A percentile compares a stretch with the other conserved stretches of the same genome.
Conservation (phyloP, 2,888 invertebrate species). For the Zaprionus obscuricornis region DNA sequence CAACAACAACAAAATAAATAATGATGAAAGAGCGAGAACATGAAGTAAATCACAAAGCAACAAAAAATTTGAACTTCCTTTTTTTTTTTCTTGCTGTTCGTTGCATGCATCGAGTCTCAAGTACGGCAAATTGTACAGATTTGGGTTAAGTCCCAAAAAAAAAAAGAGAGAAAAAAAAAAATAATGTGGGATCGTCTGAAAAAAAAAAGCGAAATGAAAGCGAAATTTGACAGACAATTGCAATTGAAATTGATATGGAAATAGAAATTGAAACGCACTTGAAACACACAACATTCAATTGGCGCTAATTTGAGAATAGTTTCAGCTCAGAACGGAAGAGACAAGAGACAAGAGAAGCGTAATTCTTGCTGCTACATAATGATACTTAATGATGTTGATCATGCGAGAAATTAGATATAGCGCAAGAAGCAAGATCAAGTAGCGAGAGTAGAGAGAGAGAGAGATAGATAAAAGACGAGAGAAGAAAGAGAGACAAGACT, state of each 20-base stretch:
- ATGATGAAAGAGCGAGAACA: conserved; percentile 11
- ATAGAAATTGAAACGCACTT: conserved; percentile 70
- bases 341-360: too few species aligned
- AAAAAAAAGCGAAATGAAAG: conserved; percentile 39
- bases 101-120: conserved; percentile 7
- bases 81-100: conserved; percentile 36
- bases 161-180: conserved; percentile 23
- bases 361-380: too few species aligned
- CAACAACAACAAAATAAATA: neutral
- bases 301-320: conserved; percentile 55
- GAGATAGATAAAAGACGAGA: too few species aligned
- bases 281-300: conserved; percentile 56
- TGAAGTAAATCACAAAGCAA: neutral
- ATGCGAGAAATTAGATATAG: too few species aligned
- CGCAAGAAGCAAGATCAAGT: too few species aligned
- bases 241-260: conserved; percentile 57
- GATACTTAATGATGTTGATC: too few species aligned
- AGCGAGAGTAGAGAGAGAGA: too few species aligned
- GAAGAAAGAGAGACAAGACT: too few species aligned
- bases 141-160: conserved; percentile 62
- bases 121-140: conserved; percentile 35
- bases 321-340: conserved; percentile 18
- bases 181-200: conserved; percentile 3
- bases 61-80: conserved; percentile 69
- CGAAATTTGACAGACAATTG: conserved; percentile 52